phyloP scores from a whole-genome alignment of 2,113 vertebrate species.

The Bambusicola thoracicus region DNA sequence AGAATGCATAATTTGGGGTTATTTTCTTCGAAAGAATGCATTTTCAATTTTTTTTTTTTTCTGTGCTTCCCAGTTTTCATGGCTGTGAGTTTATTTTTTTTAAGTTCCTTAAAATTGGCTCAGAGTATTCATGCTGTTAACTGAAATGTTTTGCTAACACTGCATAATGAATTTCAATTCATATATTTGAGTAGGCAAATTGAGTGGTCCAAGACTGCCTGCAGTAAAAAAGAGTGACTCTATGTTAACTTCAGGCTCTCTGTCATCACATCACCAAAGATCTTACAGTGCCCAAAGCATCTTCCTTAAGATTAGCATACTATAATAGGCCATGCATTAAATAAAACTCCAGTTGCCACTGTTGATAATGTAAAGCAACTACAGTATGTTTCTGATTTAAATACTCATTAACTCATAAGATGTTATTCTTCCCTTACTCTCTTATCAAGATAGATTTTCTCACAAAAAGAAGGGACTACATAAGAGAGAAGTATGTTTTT shows the following conservation, averaged over 20 bases:
- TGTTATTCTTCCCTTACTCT: not conserved
- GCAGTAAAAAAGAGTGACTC: not conserved
- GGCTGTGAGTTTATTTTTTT: accelerated
- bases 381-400: not conserved
- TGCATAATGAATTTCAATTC: not conserved
- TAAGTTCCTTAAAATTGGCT: not conserved
- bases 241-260: not conserved
- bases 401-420: not conserved
- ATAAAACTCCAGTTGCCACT: not conserved
- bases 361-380: not conserved
- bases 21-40: not conserved
- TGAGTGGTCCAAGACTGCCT: not conserved
- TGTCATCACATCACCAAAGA: not conserved
- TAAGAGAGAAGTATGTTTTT: not conserved
- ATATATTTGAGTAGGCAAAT: not conserved
- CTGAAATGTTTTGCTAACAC: not conserved
- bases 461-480: not conserved
- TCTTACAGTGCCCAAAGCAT: not conserved
- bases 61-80: not conserved
- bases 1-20: not conserved
- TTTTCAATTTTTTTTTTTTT: not conserved
- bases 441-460: not conserved
- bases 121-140: not conserved
- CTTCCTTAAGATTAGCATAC: not conserved
- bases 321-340: not conserved